Percentiles rank a stretch among this genome's conserved stretches.
Conservation (phyloP, 1,140 invertebrate genomes). For the Drosophila seguyi region DNA sequence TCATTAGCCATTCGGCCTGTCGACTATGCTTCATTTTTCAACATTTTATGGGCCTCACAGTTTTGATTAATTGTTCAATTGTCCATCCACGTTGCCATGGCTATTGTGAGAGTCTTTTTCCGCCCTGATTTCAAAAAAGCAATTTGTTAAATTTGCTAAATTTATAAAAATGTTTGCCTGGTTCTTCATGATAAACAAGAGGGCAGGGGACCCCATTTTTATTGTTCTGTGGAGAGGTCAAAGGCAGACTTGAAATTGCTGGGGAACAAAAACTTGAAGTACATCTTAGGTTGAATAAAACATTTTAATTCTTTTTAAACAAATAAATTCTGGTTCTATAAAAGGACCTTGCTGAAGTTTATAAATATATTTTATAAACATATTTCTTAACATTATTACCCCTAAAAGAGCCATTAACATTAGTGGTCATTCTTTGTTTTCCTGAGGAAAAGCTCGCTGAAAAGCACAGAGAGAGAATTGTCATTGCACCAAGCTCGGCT, state of each 20-base stretch:
- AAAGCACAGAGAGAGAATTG: conserved; percentile 67
- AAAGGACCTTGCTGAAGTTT: neutral
- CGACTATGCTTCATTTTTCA: conserved; percentile 66
- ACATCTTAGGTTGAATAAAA: too few relatives aligned
- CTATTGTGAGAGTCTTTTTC: conserved; percentile 18
- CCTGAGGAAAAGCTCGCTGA: conserved; percentile 56
- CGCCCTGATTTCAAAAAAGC: conserved; percentile 28
- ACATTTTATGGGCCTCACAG: conserved; percentile 55
- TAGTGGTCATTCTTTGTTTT: conserved; percentile 24
- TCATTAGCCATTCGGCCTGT: conserved; percentile 61
- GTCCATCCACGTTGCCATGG: conserved; percentile 24
- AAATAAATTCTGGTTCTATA: neutral
- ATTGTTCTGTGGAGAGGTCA: neutral
- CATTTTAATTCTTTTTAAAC: neutral
- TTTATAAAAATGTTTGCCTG: conserved; percentile 48
- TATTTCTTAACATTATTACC: neutral
- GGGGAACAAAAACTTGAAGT: neutral
- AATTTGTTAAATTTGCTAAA: conserved; percentile 66
- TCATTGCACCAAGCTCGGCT: conserved; percentile 18
- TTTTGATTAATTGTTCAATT: conserved; percentile 71
- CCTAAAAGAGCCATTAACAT: too few relatives aligned
- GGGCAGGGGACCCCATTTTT: neutral
- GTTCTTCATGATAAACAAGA: conserved; percentile 11
- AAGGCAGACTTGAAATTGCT: conserved; percentile 2
- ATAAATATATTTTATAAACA: neutral